These are phyloP conservation scores for Dyspetes luteomarginatus DNA, from an alignment of 2,888 invertebrate genomes.

Conservation along the genomic window DNA sequence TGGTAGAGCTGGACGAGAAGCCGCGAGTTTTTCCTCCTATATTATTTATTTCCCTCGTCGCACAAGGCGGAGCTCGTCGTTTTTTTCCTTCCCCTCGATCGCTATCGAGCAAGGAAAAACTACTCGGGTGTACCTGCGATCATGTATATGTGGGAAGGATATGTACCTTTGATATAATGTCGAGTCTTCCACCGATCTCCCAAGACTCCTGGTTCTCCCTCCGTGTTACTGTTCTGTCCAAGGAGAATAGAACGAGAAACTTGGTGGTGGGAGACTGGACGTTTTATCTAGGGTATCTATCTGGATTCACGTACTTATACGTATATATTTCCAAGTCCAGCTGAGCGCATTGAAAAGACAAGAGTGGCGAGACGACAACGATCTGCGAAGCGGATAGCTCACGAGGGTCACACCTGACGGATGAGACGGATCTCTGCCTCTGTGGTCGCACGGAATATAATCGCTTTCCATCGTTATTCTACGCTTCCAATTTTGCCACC, in stretches of 20 bases:
- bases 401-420: constrained; percentile 76
- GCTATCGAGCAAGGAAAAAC: constrained; percentile 26
- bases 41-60: constrained; percentile 25
- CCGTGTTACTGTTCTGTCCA: not conserved
- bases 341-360: constrained; percentile 18
- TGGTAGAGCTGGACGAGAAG: not conserved
- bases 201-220: constrained; percentile 7
- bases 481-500: constrained; percentile 30
- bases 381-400: constrained; percentile 63
- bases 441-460: constrained; percentile 68
- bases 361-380: constrained; percentile 58
- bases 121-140: constrained; percentile 4
- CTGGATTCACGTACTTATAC: not conserved
- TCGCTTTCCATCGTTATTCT: constrained; percentile 53
- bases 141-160: not conserved
- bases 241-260: constrained; percentile 18
- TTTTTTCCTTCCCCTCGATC: constrained; percentile 25
- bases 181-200: constrained; percentile 20
- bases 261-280: constrained; percentile 25
- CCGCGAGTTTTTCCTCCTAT: constrained; percentile 12
- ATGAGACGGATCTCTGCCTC: constrained; percentile 73
- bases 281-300: constrained; percentile 34
- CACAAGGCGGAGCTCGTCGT: not conserved
- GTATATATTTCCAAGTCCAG: constrained; percentile 40
- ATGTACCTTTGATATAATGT: constrained; percentile 18